These are phyloP conservation scores for Lagopus muta DNA, from an alignment of 2,113 vertebrate genomes.

Conservation along the genomic window DNA sequence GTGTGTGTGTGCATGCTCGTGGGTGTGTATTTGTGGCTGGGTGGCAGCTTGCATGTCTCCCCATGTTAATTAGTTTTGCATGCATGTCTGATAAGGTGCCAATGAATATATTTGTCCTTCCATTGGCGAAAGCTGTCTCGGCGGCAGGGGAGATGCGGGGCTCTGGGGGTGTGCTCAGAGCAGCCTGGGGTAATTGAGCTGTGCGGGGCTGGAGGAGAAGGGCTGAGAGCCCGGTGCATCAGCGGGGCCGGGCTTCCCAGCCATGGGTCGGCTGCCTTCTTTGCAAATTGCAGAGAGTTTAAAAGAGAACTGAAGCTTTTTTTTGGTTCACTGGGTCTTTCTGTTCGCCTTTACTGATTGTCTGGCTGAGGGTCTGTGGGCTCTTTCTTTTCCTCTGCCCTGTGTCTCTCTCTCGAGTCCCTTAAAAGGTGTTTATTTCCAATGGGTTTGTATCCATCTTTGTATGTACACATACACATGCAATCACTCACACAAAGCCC, in stretches of 20 bases:
- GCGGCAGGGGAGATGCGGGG: conserved; percentile 47
- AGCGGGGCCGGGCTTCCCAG: neutral
- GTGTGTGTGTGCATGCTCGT: conserved; percentile 71
- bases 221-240: neutral
- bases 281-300: conserved; percentile 17
- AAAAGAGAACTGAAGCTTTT: conserved; percentile 38
- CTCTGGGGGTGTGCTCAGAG: conserved; percentile 19
- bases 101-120: conserved; percentile 82
- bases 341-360: conserved; percentile 52
- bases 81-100: conserved; percentile 87
- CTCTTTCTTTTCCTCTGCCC: conserved; percentile 61
- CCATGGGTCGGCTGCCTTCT: conserved; percentile 16
- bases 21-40: conserved; percentile 79
- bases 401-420: conserved; percentile 38
- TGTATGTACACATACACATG: conserved; percentile 31
- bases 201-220: conserved; percentile 30
- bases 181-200: conserved; percentile 68
- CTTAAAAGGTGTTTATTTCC: conserved; percentile 64
- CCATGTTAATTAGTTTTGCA: conserved; percentile 89
- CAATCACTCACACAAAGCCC: conserved; percentile 51
- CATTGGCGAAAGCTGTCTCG: conserved; percentile 71
- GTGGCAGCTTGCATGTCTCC: conserved; percentile 84
- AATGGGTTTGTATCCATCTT: conserved; percentile 40
- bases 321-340: conserved; percentile 56
- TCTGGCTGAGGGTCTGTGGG: conserved; percentile 43